Conservation (phyloP, 2,797 vertebrate genomes). For the Dendrocincla fuliginosa region DNA sequence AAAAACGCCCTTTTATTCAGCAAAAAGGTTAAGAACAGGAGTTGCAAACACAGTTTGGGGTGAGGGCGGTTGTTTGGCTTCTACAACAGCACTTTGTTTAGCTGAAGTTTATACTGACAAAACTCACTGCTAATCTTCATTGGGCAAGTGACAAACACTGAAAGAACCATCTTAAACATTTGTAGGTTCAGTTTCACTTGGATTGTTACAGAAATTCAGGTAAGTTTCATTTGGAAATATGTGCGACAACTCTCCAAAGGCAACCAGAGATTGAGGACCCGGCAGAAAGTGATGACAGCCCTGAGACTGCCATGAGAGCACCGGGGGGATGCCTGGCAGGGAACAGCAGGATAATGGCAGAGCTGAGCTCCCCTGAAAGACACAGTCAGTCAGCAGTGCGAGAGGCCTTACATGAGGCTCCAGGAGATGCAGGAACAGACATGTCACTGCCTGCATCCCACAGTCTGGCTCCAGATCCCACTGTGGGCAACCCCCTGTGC, state of each 20-base stretch:
- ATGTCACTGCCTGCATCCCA: accelerated
- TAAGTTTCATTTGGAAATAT: background rate
- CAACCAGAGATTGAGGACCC: background rate
- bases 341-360: background rate
- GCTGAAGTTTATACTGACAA: background rate
- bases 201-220: background rate
- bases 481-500: background rate
- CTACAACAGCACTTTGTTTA: background rate
- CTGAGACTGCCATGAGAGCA: background rate
- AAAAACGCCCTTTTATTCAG: background rate
- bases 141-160: background rate
- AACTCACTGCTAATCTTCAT: background rate
- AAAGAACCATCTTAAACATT: background rate
- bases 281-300: background rate
- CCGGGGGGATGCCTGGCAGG: background rate
- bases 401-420: accelerated
- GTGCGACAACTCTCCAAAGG: background rate
- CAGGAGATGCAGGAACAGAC: background rate
- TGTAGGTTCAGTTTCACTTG: background rate
- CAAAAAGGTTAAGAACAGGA: background rate
- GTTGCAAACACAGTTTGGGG: background rate
- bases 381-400: background rate
- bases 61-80: background rate
- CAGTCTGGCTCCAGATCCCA: accelerated
- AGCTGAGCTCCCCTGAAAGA: background rate